Percentiles rank a stretch among this genome's conserved stretches.
Evolutionary conservation across 2,797 vertebrate species (phyloP).

Genomic region (Gymnodraco acuticeps): DNA sequence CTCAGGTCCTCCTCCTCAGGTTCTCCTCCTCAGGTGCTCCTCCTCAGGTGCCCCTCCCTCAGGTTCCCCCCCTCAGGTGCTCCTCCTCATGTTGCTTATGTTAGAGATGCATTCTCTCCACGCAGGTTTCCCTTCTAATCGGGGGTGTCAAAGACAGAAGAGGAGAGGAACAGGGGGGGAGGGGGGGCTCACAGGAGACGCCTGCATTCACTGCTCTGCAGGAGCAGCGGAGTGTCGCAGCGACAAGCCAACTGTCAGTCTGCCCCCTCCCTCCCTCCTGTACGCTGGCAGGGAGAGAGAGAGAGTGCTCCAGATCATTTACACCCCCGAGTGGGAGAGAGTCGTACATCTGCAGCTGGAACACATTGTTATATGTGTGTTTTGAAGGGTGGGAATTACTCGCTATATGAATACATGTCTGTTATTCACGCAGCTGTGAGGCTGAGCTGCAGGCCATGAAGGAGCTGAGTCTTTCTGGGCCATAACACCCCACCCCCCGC

Average conservation of each 20-base stretch:
- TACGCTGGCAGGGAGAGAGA: conserved; percentile 57
- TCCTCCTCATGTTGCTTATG: conserved; percentile 64
- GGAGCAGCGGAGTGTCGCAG: conserved; percentile 70
- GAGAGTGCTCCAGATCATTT: conserved; percentile 64
- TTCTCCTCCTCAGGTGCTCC: not conserved
- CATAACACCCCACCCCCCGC: conserved; percentile 11
- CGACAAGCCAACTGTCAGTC: conserved; percentile 74
- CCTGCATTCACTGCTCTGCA: conserved; percentile 58
- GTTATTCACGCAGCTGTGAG: conserved; percentile 39
- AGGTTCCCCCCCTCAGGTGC: conserved; percentile 65
- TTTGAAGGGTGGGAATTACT: conserved; percentile 72
- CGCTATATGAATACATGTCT: conserved; percentile 58
- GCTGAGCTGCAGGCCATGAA: conserved; percentile 19
- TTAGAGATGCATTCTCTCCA: conserved; percentile 68
- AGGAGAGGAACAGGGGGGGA: conserved; percentile 29
- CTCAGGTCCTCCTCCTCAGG: not conserved
- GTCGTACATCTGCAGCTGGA: conserved; percentile 60
- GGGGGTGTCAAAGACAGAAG: conserved; percentile 70
- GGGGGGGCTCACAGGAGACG: conserved; percentile 61
- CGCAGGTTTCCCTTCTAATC: conserved; percentile 45
- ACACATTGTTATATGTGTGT: conserved; percentile 75
- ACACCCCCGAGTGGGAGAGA: conserved; percentile 62
- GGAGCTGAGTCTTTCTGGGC: conserved; percentile 18
- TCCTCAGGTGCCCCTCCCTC: conserved; percentile 35
- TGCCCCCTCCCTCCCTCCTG: conserved; percentile 54